Conservation (phyloP, 2,797 vertebrate genomes). For the Chiloscyllium punctatum region DNA sequence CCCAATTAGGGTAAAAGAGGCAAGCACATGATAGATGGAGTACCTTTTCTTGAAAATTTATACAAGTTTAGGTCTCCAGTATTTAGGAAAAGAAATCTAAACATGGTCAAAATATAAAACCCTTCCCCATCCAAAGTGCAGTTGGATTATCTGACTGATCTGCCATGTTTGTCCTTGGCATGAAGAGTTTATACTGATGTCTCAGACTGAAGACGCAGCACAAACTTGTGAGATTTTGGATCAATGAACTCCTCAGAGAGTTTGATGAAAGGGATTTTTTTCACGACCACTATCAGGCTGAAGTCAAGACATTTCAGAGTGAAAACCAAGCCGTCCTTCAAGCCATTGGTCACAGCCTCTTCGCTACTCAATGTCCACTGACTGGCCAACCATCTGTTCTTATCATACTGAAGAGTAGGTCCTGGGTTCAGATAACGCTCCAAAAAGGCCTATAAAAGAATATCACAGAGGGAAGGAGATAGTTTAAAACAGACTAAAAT, state of each 20-base stretch:
- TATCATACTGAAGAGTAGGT: slow-evolving; percentile 82
- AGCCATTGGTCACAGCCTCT: slow-evolving; percentile 78
- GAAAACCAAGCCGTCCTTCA: slow-evolving; percentile 77
- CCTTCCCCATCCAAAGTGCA: slow-evolving; percentile 37
- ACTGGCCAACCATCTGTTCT: slow-evolving; percentile 81
- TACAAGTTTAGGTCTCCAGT: background rate
- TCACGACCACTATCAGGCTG: slow-evolving; percentile 81
- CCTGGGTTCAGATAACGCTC: slow-evolving; percentile 83
- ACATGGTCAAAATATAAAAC: slow-evolving; percentile 35
- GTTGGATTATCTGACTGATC: slow-evolving; percentile 37
- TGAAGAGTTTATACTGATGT: slow-evolving; percentile 71
- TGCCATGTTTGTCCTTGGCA: slow-evolving; percentile 23
- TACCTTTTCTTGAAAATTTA: slow-evolving; percentile 32
- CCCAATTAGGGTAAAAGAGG: background rate
- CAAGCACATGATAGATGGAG: slow-evolving; percentile 13
- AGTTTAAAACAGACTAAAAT: background rate
- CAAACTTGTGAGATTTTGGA: slow-evolving; percentile 91
- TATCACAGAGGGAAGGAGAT: background rate
- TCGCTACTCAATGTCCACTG: slow-evolving; percentile 92
- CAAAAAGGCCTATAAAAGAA: slow-evolving; percentile 77
- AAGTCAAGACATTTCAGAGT: slow-evolving; percentile 87
- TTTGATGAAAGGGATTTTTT: slow-evolving; percentile 82
- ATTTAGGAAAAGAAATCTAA: slow-evolving; percentile 36
- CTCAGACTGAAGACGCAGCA: slow-evolving; percentile 87
- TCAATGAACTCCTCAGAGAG: slow-evolving; percentile 86